Evolutionary conservation across 2,113 vertebrate species (phyloP), one percentile per base, ranked within the genome.

Genomic region (Ceyx melanurus): DNA sequence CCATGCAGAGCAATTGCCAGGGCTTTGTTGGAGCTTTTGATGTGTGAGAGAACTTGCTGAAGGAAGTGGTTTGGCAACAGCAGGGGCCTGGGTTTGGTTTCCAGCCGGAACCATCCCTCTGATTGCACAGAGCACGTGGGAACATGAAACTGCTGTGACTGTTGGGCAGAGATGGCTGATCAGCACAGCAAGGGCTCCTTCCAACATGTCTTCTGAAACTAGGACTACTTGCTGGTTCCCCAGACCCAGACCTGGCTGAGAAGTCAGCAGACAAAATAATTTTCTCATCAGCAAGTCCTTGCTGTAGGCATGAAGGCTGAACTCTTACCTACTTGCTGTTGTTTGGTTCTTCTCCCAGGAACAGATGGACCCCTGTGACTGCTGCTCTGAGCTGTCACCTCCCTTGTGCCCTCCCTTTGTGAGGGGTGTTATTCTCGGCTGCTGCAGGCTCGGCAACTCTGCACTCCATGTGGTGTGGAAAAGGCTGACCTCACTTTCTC

Each of bases 21-120:
- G 28, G 42, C 82, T 91, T 77, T 50, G 53, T 20, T 83, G 76
- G 75, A 78, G 31, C 86, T 91, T 72, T 15, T 5, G 29, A 25
- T 65, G 65, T 71, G 40, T 88, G 86, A 61, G 71, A 58, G 74
- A 81, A 57, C 65, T 88, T 2, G 0, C 48, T 81, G 83, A 57
- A 90, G 88, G 92, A 95, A 86, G 82, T 88, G 76, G 80, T 86
- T 86, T 96, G 93, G 92, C 80, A 75, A 17, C 65, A 86, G 82
- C 65, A 26, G 82, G 29, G 61, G n/a, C 80, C 70, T 68, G 88
- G 77, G 51, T 66, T 86, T 90, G 86, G 57, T 92, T 89, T 67
- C 45, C 76, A 94, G 65, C 29, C 2, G 0, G 61, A 82, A 11
- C 73, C 58, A 60, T 72, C 40, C 13, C 21, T 76, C n/a, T 48